Evolutionary conservation across 2,113 vertebrate species (phyloP), one percentile per base, ranked within the genome.

Genomic region (Prunella fulvescens): DNA sequence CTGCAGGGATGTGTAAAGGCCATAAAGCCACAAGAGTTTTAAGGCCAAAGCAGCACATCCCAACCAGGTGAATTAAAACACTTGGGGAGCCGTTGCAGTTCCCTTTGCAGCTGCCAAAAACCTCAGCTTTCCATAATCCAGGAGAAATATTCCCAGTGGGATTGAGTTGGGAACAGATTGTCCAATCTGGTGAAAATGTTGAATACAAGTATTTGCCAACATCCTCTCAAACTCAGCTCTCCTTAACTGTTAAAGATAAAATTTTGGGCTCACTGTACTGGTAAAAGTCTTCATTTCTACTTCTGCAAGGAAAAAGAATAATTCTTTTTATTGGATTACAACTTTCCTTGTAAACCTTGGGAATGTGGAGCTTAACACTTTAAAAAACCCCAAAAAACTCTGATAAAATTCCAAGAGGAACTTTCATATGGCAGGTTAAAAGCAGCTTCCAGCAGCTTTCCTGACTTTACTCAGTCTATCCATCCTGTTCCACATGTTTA

Each of bases 391-490:
- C 24, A 19, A 26, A 25, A 35, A 11, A 11, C 12, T 18, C 10
- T 7, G 19, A 69, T 0, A 23, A 72, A 78, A 69, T 12, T 33
- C 39, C 19, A 25, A 58, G 45, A 62, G 33, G 24, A 81, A 12
- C 48, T 28, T 71, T 29, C 29, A 7, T n/a, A 33, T 3, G 3
- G 73, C 24, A 87, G 60, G 74, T 17, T 24, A 35, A 78, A 71
- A 53, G 23, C 58, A 72, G 58, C 28, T 71, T 37, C 11, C 13
- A 61, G 66, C 15, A 4, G n/a, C 11, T 62, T 33, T 24, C 67
- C 66, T 2, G 2, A 3, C 28, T 65, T 39, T 3, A 9, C 39
- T 48, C 53, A 8, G 53, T 1, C 4, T 3, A 4, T 42, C 51
- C 57, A 18, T 23, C 42, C 65, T 28, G 10, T 26, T 53, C 78